phyloP scores from a whole-genome alignment of 2,888 invertebrate genomes.

The Hemicrepidius hirtus region DNA sequence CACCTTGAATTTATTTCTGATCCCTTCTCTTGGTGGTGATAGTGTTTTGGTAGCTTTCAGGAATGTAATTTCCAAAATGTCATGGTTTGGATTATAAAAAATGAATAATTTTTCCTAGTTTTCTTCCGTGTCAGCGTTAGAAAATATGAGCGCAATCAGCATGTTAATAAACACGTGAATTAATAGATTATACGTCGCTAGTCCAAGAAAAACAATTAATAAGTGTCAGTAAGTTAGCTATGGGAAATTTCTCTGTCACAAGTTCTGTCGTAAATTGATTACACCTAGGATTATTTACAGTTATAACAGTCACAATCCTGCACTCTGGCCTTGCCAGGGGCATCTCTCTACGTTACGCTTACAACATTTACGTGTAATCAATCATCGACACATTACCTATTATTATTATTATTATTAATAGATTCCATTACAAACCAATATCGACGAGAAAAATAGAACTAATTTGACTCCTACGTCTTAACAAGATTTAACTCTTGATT shows the following conservation, averaged over 20 bases:
- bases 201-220: slow-evolving; percentile 26
- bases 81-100: no score
- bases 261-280: slow-evolving; percentile 37
- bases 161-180: slow-evolving; percentile 19
- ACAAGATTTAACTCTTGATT: no score
- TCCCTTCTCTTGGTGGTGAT: no score
- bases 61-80: no score
- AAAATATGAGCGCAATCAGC: slow-evolving; percentile 5
- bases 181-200: slow-evolving; percentile 22
- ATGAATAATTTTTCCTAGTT: background rate
- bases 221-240: slow-evolving; percentile 15
- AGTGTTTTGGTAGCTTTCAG: no score
- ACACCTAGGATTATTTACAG: slow-evolving; percentile 37
- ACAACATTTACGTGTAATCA: slow-evolving; percentile 24
- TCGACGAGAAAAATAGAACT: no score
- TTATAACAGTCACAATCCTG: slow-evolving; percentile 29
- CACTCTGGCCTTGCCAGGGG: slow-evolving; percentile 38
- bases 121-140: background rate
- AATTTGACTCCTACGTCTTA: no score
- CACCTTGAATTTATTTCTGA: no score
- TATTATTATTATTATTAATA: slow-evolving; percentile 21
- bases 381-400: slow-evolving; percentile 12
- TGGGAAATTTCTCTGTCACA: slow-evolving; percentile 36
- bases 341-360: slow-evolving; percentile 13
- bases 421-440: slow-evolving; percentile 5